Conservation (phyloP, 2,797 vertebrate genomes). For the Morus bassanus region DNA sequence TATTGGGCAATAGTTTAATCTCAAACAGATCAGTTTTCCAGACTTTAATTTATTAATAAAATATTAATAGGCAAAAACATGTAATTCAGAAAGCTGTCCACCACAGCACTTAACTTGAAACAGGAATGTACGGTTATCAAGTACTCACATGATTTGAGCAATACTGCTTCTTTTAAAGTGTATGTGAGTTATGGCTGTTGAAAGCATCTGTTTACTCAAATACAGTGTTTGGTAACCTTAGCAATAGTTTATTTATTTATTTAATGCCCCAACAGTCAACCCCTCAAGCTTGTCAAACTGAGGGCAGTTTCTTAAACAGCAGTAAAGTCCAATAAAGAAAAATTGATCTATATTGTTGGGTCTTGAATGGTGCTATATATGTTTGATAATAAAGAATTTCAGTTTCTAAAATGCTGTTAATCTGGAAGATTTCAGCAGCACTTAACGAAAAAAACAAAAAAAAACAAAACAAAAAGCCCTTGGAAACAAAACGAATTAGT, state of each 20-base stretch:
- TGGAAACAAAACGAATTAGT: slow-evolving; percentile 42
- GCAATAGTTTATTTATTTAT: slow-evolving; percentile 45
- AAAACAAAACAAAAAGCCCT: slow-evolving; percentile 35
- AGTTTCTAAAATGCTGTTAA: background rate
- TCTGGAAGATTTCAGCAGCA: background rate
- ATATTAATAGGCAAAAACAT: background rate
- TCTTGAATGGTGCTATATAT: background rate
- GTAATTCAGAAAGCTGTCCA: slow-evolving; percentile 6
- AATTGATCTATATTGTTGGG: background rate
- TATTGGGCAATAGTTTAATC: slow-evolving; percentile 29
- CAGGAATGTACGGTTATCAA: slow-evolving; percentile 39
- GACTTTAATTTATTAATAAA: slow-evolving; percentile 22
- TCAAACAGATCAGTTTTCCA: background rate
- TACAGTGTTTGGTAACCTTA: slow-evolving; percentile 57
- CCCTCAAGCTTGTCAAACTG: background rate
- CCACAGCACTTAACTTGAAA: slow-evolving; percentile 32
- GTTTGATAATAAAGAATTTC: background rate
- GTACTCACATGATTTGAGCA: slow-evolving; percentile 48
- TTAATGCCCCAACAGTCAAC: background rate
- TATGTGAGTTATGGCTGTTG: slow-evolving; percentile 3
- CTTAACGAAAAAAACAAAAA: background rate
- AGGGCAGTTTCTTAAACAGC: background rate
- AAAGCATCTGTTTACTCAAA: slow-evolving; percentile 46
- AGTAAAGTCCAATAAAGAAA: background rate
- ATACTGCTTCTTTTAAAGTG: background rate